Percentiles rank a stretch among this genome's conserved stretches.
phyloP scores from a whole-genome alignment of 2,113 vertebrate genomes.

The Thunnus maccoyii region DNA sequence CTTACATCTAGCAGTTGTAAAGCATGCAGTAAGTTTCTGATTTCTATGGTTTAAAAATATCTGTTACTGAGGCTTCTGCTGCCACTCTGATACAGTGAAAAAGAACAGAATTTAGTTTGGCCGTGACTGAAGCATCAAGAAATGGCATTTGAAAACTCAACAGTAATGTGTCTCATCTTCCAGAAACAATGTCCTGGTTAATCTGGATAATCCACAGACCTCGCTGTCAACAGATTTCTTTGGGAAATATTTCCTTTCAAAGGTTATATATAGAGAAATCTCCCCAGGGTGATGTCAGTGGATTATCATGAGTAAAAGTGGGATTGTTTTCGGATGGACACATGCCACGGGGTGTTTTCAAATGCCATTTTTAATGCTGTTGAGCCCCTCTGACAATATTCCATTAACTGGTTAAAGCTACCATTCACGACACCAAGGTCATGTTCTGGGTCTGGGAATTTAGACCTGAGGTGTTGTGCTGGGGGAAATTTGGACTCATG shows the following conservation, averaged over 20 bases:
- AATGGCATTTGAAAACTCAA: slow-evolving; percentile 47
- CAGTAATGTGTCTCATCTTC: slow-evolving; percentile 30
- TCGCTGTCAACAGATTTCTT: slow-evolving; percentile 52
- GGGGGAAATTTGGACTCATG: background rate
- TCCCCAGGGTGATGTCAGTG: slow-evolving; percentile 34
- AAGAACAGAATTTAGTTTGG: background rate
- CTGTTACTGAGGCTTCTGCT: slow-evolving; percentile 28
- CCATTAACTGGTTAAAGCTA: background rate
- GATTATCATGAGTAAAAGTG: slow-evolving; percentile 31
- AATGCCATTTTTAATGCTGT: slow-evolving; percentile 1
- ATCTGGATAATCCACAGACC: slow-evolving; percentile 44
- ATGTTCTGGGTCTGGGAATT: slow-evolving; percentile 26
- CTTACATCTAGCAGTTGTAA: background rate
- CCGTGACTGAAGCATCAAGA: slow-evolving; percentile 8
- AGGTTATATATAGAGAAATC: slow-evolving; percentile 1
- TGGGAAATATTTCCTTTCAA: slow-evolving; percentile 30
- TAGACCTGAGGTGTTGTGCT: background rate
- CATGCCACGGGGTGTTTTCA: background rate
- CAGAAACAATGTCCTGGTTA: background rate
- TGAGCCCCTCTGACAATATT: background rate
- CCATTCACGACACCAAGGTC: background rate
- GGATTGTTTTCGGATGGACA: slow-evolving; percentile 11
- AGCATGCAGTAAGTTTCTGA: background rate
- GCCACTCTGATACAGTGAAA: background rate
- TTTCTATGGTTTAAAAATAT: slow-evolving; percentile 24